Conservation (phyloP, 1,140 invertebrate genomes). For the Bradysia coprophila region DNA sequence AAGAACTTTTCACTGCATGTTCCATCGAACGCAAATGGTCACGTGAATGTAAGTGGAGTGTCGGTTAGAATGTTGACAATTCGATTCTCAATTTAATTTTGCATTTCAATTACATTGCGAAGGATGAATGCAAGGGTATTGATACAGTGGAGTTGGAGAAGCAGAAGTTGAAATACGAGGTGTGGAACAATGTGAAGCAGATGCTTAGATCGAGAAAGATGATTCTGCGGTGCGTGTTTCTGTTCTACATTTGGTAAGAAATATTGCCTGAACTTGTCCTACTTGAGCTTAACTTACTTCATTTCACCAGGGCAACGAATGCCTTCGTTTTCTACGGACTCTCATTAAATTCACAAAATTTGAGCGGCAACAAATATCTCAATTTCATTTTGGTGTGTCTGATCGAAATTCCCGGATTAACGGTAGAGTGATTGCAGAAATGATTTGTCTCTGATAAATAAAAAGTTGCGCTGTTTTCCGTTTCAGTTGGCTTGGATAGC, state of each 20-base stretch:
- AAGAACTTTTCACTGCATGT: conserved; percentile 12
- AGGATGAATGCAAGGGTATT: neutral
- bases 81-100: neutral
- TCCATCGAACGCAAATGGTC: conserved; percentile 1
- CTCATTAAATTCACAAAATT: conserved; percentile 42
- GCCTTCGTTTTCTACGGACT: conserved; percentile 54
- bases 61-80: no score
- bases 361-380: conserved; percentile 42
- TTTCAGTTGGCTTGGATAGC: conserved; percentile 26
- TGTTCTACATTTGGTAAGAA: conserved; percentile 33
- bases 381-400: conserved; percentile 36
- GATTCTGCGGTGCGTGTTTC: conserved; percentile 23
- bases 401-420: conserved; percentile 39
- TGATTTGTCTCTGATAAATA: neutral
- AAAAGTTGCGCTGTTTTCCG: neutral
- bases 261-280: conserved; percentile 14
- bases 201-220: conserved; percentile 27
- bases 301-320: conserved; percentile 39
- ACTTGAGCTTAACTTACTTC: neutral
- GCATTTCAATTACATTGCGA: neutral
- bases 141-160: no score
- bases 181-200: conserved; percentile 20
- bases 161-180: conserved; percentile 8
- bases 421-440: no score
- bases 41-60: neutral